phyloP scores from a whole-genome alignment of 1,140 invertebrate species.

The Pseudomyrmex concolor region DNA sequence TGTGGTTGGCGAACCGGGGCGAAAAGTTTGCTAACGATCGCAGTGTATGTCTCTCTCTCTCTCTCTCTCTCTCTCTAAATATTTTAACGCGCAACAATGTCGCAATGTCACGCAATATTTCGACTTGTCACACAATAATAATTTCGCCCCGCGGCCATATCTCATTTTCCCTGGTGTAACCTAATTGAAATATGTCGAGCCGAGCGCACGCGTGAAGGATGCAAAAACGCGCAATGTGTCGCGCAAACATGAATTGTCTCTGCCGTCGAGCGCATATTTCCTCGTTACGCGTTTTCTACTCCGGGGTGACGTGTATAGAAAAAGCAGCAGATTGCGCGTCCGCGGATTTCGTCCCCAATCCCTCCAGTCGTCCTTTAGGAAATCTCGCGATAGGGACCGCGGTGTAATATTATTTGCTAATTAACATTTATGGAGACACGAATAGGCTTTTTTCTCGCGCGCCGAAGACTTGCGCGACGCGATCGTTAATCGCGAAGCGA shows the following conservation, averaged over 20 bases:
- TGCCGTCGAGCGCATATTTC: constrained; percentile 44
- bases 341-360: background rate
- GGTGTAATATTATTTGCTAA: constrained; percentile 70
- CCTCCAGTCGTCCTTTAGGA: constrained; percentile 27
- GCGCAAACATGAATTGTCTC: constrained; percentile 34
- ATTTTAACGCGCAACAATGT: constrained; percentile 5
- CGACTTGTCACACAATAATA: background rate
- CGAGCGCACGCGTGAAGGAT: constrained; percentile 1
- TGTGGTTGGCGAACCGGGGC: too few relatives aligned
- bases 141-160: constrained; percentile 40
- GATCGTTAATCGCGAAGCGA: constrained; percentile 57
- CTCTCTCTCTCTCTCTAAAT: constrained; percentile 14
- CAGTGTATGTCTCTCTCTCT: background rate
- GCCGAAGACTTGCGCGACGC: constrained; percentile 1
- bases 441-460: constrained; percentile 66
- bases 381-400: constrained; percentile 42
- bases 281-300: constrained; percentile 34
- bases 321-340: constrained; percentile 55
- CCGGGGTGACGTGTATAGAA: constrained; percentile 42
- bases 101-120: background rate
- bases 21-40: too few relatives aligned
- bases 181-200: constrained; percentile 37
- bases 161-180: constrained; percentile 55
- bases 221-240: constrained; percentile 15
- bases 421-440: constrained; percentile 75